These are phyloP conservation scores for Mesocricetus auratus DNA, from an alignment of 2,113 vertebrate genomes.

Conservation along the genomic window DNA sequence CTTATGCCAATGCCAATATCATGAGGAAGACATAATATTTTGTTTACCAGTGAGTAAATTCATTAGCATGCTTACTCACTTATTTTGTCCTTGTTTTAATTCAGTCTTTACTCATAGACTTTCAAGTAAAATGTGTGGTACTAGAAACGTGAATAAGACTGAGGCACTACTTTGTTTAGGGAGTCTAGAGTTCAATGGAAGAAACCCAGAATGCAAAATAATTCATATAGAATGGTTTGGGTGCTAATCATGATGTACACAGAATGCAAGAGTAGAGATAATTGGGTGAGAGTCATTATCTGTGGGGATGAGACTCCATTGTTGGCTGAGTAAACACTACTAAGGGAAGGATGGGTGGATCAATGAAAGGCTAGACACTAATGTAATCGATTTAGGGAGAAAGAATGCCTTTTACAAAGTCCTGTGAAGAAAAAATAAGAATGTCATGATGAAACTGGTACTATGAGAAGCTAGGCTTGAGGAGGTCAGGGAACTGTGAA, in stretches of 20 bases:
- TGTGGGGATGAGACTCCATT: not conserved
- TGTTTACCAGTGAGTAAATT: not conserved
- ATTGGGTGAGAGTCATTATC: not conserved
- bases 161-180: not conserved
- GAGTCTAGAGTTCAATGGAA: not conserved
- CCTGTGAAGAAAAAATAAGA: not conserved
- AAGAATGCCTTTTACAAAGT: not conserved
- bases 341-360: not conserved
- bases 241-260: not conserved
- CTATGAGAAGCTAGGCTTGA: accelerated
- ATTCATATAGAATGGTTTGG: not conserved
- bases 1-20: not conserved
- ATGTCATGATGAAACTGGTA: not conserved
- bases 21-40: not conserved
- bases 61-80: not conserved
- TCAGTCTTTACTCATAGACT: not conserved
- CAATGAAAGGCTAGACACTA: not conserved
- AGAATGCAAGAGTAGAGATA: not conserved
- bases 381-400: too few relatives aligned
- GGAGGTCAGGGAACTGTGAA: not conserved
- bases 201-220: not conserved
- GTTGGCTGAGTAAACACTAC: not conserved
- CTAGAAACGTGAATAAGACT: not conserved
- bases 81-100: not conserved
- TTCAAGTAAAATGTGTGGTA: not conserved